These are phyloP conservation scores for Bucco capensis DNA, from an alignment of 2,113 vertebrate species.

Conservation along the genomic window DNA sequence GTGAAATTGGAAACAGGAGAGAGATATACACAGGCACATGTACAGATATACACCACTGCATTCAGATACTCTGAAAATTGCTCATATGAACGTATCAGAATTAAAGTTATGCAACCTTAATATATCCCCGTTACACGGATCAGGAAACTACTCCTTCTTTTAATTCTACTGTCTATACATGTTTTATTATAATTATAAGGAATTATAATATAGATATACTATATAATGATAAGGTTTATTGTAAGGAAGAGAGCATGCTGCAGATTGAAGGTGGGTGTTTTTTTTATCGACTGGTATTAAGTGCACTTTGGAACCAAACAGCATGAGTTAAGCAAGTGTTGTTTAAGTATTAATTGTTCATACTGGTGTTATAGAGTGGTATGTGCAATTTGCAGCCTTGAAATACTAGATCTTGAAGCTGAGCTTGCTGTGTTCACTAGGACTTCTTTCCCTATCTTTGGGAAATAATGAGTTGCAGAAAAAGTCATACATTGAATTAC, in stretches of 20 bases:
- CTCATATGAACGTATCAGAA: background rate
- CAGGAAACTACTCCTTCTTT: background rate
- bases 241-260: background rate
- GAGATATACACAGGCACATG: rapidly evolving
- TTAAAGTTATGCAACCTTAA: background rate
- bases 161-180: background rate
- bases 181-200: background rate
- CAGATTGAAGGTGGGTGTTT: background rate
- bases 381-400: background rate
- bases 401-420: background rate
- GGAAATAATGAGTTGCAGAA: background rate
- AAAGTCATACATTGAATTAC: background rate
- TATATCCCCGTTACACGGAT: rapidly evolving
- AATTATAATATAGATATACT: too few species aligned
- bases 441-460: background rate
- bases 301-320: background rate
- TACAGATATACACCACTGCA: background rate
- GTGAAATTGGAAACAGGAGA: background rate
- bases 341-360: background rate
- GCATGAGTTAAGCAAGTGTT: background rate
- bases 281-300: background rate
- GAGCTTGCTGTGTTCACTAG: background rate
- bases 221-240: too few species aligned
- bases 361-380: background rate
- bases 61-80: background rate